Conservation (phyloP, 2,888 invertebrate species). For the Scaptomyza reducta region DNA sequence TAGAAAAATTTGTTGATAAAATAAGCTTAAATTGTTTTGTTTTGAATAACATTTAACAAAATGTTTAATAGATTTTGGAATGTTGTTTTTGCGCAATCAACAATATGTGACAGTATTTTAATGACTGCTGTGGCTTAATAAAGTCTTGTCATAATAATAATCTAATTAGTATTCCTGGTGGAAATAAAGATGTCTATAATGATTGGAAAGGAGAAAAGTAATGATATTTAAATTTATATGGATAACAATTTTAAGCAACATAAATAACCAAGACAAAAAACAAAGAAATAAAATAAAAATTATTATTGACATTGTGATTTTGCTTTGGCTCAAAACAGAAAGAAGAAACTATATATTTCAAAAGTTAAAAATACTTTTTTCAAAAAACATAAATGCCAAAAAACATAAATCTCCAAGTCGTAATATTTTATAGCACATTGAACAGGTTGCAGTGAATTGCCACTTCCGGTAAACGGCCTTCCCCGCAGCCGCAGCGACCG, state of each 20-base stretch:
- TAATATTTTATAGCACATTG: constrained; percentile 20
- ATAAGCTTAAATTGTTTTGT: background rate
- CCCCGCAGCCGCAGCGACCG: constrained; percentile 35
- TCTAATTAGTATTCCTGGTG: constrained; percentile 43
- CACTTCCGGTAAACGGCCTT: constrained; percentile 65
- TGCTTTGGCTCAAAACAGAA: background rate
- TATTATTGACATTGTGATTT: background rate
- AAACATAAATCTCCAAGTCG: constrained; percentile 8
- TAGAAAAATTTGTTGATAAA: background rate
- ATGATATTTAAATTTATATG: background rate
- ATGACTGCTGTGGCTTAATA: constrained; percentile 21
- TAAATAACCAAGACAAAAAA: background rate
- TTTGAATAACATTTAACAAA: background rate
- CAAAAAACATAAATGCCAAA: constrained; percentile 2
- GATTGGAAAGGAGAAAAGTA: background rate
- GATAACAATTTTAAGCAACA: background rate
- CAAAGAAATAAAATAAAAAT: background rate
- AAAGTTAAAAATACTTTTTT: background rate
- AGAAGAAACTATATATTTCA: no score
- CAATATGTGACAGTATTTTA: constrained; percentile 27
- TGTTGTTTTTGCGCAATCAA: constrained; percentile 1
- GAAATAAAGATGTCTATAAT: background rate
- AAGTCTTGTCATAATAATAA: constrained; percentile 7
- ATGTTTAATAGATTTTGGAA: background rate
- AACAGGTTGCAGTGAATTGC: constrained; percentile 39